Evolutionary conservation across 2,888 invertebrate species (phyloP).

Genomic region (Notodonta dromedarius): DNA sequence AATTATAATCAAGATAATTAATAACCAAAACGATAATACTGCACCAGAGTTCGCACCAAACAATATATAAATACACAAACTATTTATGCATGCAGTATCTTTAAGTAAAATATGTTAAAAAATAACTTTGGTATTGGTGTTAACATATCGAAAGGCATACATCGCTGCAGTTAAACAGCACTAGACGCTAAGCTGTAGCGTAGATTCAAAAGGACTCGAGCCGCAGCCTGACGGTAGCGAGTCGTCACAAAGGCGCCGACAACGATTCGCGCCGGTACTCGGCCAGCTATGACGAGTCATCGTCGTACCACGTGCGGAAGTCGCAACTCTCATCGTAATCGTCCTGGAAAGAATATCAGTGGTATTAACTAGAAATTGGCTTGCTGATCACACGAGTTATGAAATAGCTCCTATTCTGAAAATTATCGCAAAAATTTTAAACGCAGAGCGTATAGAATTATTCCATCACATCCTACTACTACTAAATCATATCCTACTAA

Average conservation of each 20-base stretch:
- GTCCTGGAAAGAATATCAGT: constrained; percentile 53
- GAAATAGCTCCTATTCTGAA: too few relatives aligned
- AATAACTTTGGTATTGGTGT: constrained; percentile 82
- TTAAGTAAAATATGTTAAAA: constrained; percentile 57
- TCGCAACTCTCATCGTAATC: constrained; percentile 78
- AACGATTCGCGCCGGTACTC: constrained; percentile 38
- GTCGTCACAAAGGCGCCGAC: constrained; percentile 43
- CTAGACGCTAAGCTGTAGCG: constrained; percentile 42
- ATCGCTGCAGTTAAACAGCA: constrained; percentile 35
- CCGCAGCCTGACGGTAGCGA: constrained; percentile 30
- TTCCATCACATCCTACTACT: too few relatives aligned
- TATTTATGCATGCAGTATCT: constrained; percentile 57
- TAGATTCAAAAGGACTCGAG: constrained; percentile 30
- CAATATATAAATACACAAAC: constrained; percentile 55
- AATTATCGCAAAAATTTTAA: too few relatives aligned
- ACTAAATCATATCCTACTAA: too few relatives aligned
- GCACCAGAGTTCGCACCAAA: constrained; percentile 56
- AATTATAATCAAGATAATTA: constrained; percentile 43
- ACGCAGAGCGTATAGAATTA: too few relatives aligned
- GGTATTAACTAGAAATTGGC: background rate
- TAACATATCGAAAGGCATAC: constrained; percentile 58
- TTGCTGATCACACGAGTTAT: too few relatives aligned
- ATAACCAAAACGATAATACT: constrained; percentile 60
- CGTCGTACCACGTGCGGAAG: constrained; percentile 79
- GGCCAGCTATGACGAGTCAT: constrained; percentile 77